These are phyloP conservation scores for Nezara viridula DNA, from an alignment of 2,888 invertebrate genomes.

Conservation along the genomic window DNA sequence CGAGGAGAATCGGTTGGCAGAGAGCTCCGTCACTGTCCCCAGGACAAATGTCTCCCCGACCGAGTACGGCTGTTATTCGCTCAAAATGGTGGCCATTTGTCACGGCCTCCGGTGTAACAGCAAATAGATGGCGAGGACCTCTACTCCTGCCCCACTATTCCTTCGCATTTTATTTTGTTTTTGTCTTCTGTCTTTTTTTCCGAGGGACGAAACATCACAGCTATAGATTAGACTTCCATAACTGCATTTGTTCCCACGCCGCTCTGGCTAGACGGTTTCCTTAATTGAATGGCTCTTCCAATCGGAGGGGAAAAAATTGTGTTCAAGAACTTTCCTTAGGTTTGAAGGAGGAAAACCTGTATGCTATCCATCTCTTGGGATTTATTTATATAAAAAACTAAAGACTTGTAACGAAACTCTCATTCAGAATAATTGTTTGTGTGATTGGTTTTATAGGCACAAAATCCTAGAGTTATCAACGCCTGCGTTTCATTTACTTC, in stretches of 20 bases:
- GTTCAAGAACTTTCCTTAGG: background rate
- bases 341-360: too few species aligned
- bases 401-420: too few species aligned
- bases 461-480: too few species aligned
- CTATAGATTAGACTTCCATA: background rate
- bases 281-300: too few species aligned
- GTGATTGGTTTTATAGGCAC: too few species aligned
- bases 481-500: too few species aligned
- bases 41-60: background rate
- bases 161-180: background rate
- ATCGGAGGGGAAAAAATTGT: background rate
- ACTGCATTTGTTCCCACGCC: constrained; percentile 2
- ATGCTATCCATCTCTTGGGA: too few species aligned
- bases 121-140: background rate
- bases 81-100: constrained; percentile 5
- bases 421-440: too few species aligned
- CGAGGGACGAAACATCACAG: background rate
- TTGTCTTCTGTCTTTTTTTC: background rate
- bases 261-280: background rate
- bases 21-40: background rate
- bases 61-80: background rate
- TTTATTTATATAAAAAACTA: too few species aligned
- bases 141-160: background rate
- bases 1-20: background rate
- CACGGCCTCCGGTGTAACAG: background rate